These are phyloP conservation scores for Lordiphosa clarofinis DNA, from an alignment of 1,140 invertebrate species.

Conservation along the genomic window DNA sequence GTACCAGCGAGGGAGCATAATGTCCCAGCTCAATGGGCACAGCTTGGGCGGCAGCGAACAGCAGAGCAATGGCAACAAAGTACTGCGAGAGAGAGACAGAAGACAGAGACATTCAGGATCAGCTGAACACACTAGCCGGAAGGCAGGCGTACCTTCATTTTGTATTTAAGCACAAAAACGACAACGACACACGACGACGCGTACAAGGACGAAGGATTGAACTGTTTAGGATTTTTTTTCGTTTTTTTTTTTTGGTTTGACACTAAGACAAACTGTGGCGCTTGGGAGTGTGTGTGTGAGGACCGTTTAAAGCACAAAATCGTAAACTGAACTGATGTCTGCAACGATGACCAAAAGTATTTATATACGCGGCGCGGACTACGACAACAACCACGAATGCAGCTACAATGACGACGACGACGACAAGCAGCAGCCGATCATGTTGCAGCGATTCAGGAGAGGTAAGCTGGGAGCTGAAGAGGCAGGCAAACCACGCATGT, in stretches of 20 bases:
- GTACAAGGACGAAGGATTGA: slow-evolving; percentile 49
- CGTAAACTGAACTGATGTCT: slow-evolving; percentile 78
- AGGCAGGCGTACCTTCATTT: slow-evolving; percentile 58
- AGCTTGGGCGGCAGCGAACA: slow-evolving; percentile 70
- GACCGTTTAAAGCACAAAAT: slow-evolving; percentile 74
- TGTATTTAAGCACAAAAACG: slow-evolving; percentile 38
- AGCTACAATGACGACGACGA: slow-evolving; percentile 3
- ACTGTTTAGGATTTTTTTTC: slow-evolving; percentile 23
- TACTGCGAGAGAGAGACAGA: slow-evolving; percentile 47
- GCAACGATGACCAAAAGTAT: slow-evolving; percentile 78
- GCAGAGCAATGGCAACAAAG: slow-evolving; percentile 74
- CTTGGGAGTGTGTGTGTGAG: slow-evolving; percentile 39
- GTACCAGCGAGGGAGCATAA: slow-evolving; percentile 65
- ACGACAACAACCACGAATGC: slow-evolving; percentile 26
- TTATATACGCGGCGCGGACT: slow-evolving; percentile 67
- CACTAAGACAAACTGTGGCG: slow-evolving; percentile 39
- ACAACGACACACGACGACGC: slow-evolving; percentile 24
- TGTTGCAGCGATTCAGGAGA: slow-evolving; percentile 32
- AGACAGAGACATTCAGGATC: slow-evolving; percentile 50
- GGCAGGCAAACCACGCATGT: slow-evolving; percentile 53
- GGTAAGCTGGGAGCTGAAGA: slow-evolving; percentile 15
- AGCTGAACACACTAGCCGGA: slow-evolving; percentile 1
- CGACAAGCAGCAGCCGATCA: slow-evolving; percentile 17
- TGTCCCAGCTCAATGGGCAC: slow-evolving; percentile 77
- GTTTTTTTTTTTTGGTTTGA: slow-evolving; percentile 12